phyloP scores from a whole-genome alignment of 2,888 invertebrate genomes.

The Tanytarsus gracilentus region DNA sequence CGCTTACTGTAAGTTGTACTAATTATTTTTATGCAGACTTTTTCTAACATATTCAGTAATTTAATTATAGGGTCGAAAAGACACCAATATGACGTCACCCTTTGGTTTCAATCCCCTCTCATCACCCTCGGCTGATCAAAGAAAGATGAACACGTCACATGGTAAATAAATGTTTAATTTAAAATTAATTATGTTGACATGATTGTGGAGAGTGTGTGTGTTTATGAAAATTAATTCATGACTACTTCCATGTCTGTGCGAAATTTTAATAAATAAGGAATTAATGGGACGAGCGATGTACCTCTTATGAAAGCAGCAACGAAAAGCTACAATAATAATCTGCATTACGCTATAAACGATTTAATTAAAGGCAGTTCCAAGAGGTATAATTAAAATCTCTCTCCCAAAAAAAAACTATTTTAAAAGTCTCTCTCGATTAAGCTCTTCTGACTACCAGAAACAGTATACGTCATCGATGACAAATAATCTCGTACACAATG shows the following conservation, averaged over 20 bases:
- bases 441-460: constrained; percentile 1
- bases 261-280: neutral
- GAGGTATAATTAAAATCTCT: neutral
- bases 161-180: neutral
- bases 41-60: neutral
- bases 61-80: neutral
- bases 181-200: neutral
- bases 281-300: neutral
- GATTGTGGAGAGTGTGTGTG: neutral
- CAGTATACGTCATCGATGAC: neutral
- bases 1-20: neutral
- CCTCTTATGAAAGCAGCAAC: neutral
- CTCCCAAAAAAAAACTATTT: neutral
- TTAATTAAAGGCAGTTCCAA: neutral
- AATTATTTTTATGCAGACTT: neutral
- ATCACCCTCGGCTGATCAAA: neutral
- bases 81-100: neutral
- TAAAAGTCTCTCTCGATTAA: neutral
- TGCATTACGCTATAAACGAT: constrained; percentile 2
- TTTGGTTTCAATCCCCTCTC: neutral
- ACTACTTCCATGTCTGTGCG: neutral
- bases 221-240: neutral
- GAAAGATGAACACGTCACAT: constrained; percentile 13
- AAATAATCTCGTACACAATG: neutral
- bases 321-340: neutral